Evolutionary conservation across 23 tunicate species (phyloP), one percentile per base, ranked within the genome.

Genomic region (Trididemnum nubilum): DNA sequence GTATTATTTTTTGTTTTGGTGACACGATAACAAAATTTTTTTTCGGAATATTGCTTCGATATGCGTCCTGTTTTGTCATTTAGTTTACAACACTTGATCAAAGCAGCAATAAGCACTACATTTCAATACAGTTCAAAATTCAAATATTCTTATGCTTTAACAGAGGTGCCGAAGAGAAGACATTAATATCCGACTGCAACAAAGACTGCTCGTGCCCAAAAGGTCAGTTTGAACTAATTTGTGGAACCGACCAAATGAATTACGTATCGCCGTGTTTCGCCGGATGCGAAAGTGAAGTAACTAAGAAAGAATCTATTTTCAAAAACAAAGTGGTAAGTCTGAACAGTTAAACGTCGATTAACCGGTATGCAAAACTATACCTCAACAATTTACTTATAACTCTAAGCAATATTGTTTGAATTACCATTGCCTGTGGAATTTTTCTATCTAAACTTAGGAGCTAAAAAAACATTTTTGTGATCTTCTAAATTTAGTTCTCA

Each of bases 221-320:
- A 35, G 97, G 97, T 19, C 83, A 91, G 57, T 59, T 91, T 33
- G 60, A 74, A 19, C 69, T 85, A 0, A 35, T 91, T 0, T 91
- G 97, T 71, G 89, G 97, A 12, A 24, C 64, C 0, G 76, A 85
- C 51, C 30, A 70, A 5, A 76, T 65, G 35, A 91, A 83, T 19
- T 91, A 85, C 75, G 51, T 91, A 18, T 91, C 97, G 23, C 97
- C 97, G 33, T 91, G 97, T 59, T 81, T 83, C 71, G 97, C 97
- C 0, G 97, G 97, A 1, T 91, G 97, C 64, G 70, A 54, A 52
- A 36, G 67, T 26, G 80, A 27, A 33, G 30, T 60, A 0, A 71
- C 50, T 2, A 63, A 39, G 1, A 64, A 86, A 76, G 79, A 82
- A 35, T 64, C 63, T 35, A 2, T 57, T 51, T 65, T 77, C 33